These are phyloP conservation scores for Synanthedon vespiformis DNA, from an alignment of 2,888 invertebrate genomes.

Conservation along the genomic window DNA sequence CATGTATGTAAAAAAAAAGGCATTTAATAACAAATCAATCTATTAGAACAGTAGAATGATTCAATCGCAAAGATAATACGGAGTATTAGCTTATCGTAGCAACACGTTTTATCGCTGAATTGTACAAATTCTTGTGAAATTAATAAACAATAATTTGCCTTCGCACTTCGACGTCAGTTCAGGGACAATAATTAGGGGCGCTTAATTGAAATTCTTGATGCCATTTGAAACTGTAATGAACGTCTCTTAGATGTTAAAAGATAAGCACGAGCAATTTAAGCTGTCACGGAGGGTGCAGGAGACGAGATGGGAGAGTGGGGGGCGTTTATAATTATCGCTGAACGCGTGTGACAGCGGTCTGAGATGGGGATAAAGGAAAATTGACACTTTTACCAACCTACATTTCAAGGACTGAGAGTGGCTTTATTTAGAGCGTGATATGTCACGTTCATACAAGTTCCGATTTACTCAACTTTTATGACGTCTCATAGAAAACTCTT, in stretches of 20 bases:
- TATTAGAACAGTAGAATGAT: too few species aligned
- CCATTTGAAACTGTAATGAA: slow-evolving; percentile 1
- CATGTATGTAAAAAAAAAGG: too few species aligned
- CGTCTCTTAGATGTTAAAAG: background rate
- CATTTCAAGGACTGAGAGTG: background rate
- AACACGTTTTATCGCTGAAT: too few species aligned
- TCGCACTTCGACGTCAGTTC: background rate
- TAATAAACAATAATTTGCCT: background rate
- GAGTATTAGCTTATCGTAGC: too few species aligned
- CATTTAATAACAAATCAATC: too few species aligned
- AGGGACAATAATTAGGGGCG: background rate
- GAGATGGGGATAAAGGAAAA: slow-evolving; percentile 2
- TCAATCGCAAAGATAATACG: too few species aligned
- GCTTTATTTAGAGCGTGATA: slow-evolving; percentile 3
- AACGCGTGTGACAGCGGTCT: slow-evolving; percentile 3
- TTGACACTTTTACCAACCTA: slow-evolving; percentile 6
- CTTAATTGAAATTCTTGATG: slow-evolving; percentile 1
- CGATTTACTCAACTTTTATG: slow-evolving; percentile 2
- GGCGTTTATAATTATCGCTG: background rate
- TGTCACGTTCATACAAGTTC: background rate
- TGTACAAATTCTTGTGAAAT: background rate
- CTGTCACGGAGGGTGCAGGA: background rate
- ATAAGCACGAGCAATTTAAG: slow-evolving; percentile 1
- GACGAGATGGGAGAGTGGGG: background rate
- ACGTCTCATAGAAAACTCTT: slow-evolving; percentile 5